Evolutionary conservation across 2,797 vertebrate species (phyloP), one percentile per base, ranked within the genome.

Genomic region (Erithacus rubecula): DNA sequence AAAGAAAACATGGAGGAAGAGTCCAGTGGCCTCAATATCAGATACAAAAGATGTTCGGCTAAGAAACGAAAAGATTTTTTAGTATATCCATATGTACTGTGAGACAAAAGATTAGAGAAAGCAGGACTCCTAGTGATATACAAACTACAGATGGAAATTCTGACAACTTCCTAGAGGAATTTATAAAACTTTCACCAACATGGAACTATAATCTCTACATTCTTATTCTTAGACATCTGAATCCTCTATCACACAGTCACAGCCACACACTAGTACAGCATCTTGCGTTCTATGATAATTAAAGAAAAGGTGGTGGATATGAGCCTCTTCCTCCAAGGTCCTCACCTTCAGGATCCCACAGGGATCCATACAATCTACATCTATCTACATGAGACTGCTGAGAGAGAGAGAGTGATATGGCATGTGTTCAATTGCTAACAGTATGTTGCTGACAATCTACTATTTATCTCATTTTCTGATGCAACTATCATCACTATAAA

Each of bases 391-490:
- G 79, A 81, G 79, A 94, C 93, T 86, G 83, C 94, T 95, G 91
- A 91, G 94, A 94, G 95, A 95, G 87, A 85, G 89, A 94, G 95
- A 95, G 93, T 96, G 95, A 96, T 93, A 93, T 63, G 95, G 93
- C 91, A 90, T 88, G 72, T 95, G 87, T 93, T 96, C 94, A 93
- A 76, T 91, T 96, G 95, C 93, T 96, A 96, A 94, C 90, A 95
- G 96, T 95, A 94, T 95, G 95, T 94, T 94, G 93, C 95, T 94
- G 95, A 96, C 93, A 96, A 95, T 96, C 95, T 86, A 94, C 94
- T 94, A 96, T 96, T 96, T 96, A 96, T 96, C 96, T 96, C 89
- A 91, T 96, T 96, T 96, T 96, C 91, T 95, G 95, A 96, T 96
- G 96, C 94, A 96, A 96, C 95, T 96, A 96, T 96, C 96, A 96